These are phyloP conservation scores for Proterorhinus semilunaris DNA, from an alignment of 2,113 vertebrate genomes.

Conservation along the genomic window DNA sequence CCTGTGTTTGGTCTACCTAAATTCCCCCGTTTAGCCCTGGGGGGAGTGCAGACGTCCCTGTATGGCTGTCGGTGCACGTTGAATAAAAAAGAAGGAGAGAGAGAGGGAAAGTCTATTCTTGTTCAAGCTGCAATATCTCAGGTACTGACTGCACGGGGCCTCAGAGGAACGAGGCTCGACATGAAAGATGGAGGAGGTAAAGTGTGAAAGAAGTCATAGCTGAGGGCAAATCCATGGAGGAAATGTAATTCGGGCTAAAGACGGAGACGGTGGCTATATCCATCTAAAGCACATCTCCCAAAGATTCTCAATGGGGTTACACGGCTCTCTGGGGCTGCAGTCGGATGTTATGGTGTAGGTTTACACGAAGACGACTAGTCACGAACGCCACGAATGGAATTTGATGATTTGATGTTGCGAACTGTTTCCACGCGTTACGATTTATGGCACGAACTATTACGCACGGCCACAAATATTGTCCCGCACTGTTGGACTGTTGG, in stretches of 20 bases:
- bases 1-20: slow-evolving; percentile 5
- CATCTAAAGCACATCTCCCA: too few relatives aligned
- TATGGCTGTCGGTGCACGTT: slow-evolving; percentile 20
- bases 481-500: too few relatives aligned
- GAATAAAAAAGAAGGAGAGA: slow-evolving; percentile 9
- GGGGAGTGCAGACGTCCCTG: slow-evolving; percentile 22
- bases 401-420: too few relatives aligned
- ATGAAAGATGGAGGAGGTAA: background rate
- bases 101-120: background rate
- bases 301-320: too few relatives aligned
- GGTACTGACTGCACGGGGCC: background rate
- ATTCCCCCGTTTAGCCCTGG: slow-evolving; percentile 7
- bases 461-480: too few relatives aligned
- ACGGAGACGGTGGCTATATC: background rate
- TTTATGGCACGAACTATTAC: too few relatives aligned
- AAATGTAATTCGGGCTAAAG: background rate
- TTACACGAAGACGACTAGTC: too few relatives aligned
- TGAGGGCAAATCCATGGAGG: background rate
- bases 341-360: too few relatives aligned
- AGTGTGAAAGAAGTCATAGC: background rate
- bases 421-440: too few relatives aligned
- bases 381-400: too few relatives aligned
- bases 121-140: slow-evolving; percentile 2
- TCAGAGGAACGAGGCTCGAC: background rate
- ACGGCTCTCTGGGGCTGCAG: too few relatives aligned